Evolutionary conservation across 2,888 invertebrate species (phyloP).

Genomic region (Pandemis heparana): DNA sequence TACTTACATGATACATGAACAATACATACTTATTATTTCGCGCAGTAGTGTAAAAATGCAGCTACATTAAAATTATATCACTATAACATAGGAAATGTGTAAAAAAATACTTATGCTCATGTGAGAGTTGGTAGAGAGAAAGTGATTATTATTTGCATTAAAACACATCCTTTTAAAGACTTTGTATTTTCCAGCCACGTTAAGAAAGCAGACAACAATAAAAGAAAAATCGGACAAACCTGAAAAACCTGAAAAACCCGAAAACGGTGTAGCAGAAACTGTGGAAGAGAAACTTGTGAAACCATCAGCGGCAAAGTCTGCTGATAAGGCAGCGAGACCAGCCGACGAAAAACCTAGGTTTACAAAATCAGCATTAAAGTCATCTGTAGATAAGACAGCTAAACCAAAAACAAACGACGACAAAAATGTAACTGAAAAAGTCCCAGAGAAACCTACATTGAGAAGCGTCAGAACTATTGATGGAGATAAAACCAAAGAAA

Average conservation of each 20-base stretch:
- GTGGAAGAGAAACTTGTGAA: conserved; percentile 76
- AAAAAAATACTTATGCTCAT: no score
- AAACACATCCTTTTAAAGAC: background rate
- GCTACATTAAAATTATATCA: no score
- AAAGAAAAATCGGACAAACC: conserved; percentile 62
- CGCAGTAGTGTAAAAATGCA: no score
- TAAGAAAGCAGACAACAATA: conserved; percentile 80
- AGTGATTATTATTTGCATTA: background rate
- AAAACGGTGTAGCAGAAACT: conserved; percentile 71
- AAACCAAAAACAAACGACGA: conserved; percentile 43
- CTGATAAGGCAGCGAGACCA: conserved; percentile 59
- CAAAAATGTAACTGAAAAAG: conserved; percentile 54
- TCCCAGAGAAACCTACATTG: conserved; percentile 66
- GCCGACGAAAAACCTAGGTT: conserved; percentile 52
- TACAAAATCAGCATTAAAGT: conserved; percentile 46
- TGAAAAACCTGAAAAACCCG: conserved; percentile 55
- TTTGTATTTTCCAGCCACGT: conserved; percentile 67
- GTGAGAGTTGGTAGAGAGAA: no score
- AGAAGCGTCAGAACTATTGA: conserved; percentile 77
- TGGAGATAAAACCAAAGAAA: conserved; percentile 77
- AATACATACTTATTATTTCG: no score
- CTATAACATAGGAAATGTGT: no score
- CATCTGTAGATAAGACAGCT: conserved; percentile 56
- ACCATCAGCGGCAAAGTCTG: conserved; percentile 71
- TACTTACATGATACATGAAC: no score